Evolutionary conservation across 2,797 vertebrate genomes (phyloP).

Genomic region (Periparus ater): DNA sequence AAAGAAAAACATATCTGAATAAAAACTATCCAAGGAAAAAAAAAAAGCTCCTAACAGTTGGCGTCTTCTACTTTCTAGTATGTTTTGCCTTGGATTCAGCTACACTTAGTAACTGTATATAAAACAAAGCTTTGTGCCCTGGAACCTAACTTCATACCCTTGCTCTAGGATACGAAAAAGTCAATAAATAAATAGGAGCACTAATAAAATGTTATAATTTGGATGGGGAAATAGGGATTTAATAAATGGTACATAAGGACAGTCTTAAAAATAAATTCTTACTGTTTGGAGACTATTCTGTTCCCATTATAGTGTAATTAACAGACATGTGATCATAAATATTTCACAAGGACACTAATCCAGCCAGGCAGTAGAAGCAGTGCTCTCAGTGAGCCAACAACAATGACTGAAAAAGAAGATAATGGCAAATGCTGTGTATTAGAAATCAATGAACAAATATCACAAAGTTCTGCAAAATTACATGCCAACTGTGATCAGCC

Average conservation of each 20-base stretch:
- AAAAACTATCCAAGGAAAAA: background rate
- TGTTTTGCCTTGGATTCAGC: conserved; percentile 6
- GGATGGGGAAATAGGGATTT: background rate
- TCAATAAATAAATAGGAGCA: conserved; percentile 4
- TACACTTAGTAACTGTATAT: background rate
- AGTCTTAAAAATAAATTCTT: background rate
- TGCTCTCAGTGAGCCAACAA: background rate
- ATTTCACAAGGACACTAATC: background rate
- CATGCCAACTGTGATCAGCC: background rate
- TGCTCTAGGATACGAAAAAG: background rate
- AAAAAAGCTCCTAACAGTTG: background rate
- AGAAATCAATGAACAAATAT: background rate
- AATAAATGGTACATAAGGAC: background rate
- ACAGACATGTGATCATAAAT: background rate
- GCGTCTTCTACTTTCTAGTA: background rate
- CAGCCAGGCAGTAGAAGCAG: background rate
- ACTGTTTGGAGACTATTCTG: background rate
- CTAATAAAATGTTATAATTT: background rate
- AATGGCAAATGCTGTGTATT: background rate
- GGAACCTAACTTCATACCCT: background rate
- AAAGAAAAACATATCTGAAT: background rate
- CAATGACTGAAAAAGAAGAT: background rate
- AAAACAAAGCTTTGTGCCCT: background rate
- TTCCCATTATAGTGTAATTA: background rate
- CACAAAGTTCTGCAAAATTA: background rate